A percentile compares a stretch with the other conserved stretches of the same genome.
These are phyloP conservation scores for Drosophila rellima DNA, from an alignment of 2,888 invertebrate species.

Conservation along the genomic window DNA sequence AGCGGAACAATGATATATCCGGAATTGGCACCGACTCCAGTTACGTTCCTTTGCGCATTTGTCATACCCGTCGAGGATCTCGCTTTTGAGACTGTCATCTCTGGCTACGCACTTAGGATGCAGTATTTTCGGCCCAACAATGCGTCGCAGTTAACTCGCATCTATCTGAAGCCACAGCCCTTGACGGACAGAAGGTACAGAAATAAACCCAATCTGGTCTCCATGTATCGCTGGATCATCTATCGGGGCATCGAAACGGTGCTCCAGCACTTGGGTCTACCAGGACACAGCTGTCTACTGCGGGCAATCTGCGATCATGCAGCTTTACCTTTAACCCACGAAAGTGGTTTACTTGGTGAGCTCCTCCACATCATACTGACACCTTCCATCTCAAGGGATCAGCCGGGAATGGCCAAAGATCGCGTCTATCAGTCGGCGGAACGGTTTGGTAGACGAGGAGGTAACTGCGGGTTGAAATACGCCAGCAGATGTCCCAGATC, in stretches of 20 bases:
- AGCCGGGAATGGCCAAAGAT: conserved; percentile 87
- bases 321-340: conserved; percentile 89
- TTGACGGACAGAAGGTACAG: conserved; percentile 55
- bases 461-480: conserved; percentile 70
- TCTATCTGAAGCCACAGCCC: conserved; percentile 73
- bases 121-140: conserved; percentile 79
- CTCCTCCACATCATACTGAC: conserved; percentile 91
- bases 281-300: conserved; percentile 90
- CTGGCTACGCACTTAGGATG: conserved; percentile 79
- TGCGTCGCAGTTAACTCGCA: conserved; percentile 69
- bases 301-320: conserved; percentile 92
- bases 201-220: conserved; percentile 46
- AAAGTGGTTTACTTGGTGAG: conserved; percentile 91
- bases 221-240: conserved; percentile 77
- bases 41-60: conserved; percentile 81
- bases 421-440: conserved; percentile 91
- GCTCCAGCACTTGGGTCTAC: conserved; percentile 87
- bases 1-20: conserved; percentile 55
- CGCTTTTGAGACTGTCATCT: conserved; percentile 73
- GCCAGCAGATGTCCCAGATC: conserved; percentile 68
- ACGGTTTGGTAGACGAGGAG: conserved; percentile 87
- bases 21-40: conserved; percentile 60
- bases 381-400: conserved; percentile 90
- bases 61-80: conserved; percentile 81
- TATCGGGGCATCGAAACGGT: conserved; percentile 79